phyloP scores from a whole-genome alignment of 1,140 invertebrate species.

The Hylyphantes graminicola region DNA sequence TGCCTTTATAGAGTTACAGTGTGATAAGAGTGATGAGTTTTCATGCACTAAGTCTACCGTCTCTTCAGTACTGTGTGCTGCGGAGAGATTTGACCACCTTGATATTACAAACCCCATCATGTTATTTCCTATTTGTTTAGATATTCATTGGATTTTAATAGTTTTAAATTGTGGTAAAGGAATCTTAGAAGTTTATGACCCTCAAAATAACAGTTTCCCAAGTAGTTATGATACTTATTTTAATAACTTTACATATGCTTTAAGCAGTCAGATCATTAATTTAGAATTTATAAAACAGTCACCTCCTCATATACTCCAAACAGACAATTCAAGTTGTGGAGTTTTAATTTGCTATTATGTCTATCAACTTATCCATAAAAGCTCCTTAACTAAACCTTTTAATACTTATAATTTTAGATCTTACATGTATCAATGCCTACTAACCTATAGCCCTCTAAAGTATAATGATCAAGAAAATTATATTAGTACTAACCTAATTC shows the following conservation, averaged over 20 bases:
- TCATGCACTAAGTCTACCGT: neutral
- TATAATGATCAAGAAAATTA: neutral
- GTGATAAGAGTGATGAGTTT: neutral
- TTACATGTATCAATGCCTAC: neutral
- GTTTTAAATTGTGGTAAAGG: neutral
- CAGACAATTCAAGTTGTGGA: neutral
- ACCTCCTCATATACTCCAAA: neutral
- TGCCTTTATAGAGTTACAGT: neutral
- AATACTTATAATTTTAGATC: neutral
- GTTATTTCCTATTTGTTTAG: neutral
- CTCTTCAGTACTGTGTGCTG: neutral
- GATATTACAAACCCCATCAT: neutral
- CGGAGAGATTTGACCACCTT: neutral
- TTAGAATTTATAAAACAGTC: neutral
- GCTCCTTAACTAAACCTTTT: neutral
- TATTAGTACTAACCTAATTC: neutral
- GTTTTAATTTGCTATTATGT: neutral
- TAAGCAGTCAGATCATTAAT: neutral
- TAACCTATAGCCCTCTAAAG: neutral
- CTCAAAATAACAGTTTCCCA: neutral
- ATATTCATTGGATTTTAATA: neutral
- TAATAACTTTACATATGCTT: too few species aligned
- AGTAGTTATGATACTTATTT: neutral
- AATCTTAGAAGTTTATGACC: neutral
- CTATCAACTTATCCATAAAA: neutral